These are phyloP conservation scores for Stenodema calcarata DNA, from an alignment of 2,888 invertebrate genomes.

Conservation along the genomic window DNA sequence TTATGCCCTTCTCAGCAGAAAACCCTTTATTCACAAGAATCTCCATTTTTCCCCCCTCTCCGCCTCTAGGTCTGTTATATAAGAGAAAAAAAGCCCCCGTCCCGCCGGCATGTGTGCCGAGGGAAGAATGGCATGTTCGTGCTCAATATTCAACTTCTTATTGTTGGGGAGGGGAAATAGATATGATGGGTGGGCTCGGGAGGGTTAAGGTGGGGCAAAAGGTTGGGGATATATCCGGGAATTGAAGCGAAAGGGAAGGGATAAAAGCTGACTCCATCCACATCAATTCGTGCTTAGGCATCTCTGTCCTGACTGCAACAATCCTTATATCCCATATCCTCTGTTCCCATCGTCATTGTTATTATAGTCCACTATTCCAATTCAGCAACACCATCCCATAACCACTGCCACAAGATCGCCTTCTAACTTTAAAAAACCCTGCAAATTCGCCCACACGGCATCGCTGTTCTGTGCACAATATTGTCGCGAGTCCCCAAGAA, in stretches of 20 bases:
- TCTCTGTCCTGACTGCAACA: too few species aligned
- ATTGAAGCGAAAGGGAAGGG: not conserved
- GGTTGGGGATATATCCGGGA: not conserved
- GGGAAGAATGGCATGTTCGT: not conserved
- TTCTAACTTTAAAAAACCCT: too few species aligned
- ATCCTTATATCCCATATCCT: too few species aligned
- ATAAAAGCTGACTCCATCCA: not conserved
- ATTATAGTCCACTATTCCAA: too few species aligned
- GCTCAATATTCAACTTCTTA: not conserved
- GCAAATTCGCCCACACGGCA: too few species aligned
- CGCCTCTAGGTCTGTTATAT: too few species aligned
- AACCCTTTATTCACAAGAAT: not conserved
- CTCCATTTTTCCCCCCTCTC: not conserved
- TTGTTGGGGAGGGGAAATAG: not conserved
- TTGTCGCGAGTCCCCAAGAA: too few species aligned
- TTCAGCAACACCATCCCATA: too few species aligned
- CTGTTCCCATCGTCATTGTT: too few species aligned
- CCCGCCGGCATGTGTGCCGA: not conserved
- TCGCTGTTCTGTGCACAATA: too few species aligned
- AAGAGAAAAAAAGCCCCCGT: not conserved
- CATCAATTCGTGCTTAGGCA: too few species aligned
- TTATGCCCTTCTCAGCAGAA: not conserved
- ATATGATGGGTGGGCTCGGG: not conserved
- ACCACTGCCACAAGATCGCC: too few species aligned
- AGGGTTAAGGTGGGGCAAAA: not conserved